These are phyloP conservation scores for Sphaerodactylus townsendi DNA, from an alignment of 2,113 vertebrate genomes.

Conservation along the genomic window DNA sequence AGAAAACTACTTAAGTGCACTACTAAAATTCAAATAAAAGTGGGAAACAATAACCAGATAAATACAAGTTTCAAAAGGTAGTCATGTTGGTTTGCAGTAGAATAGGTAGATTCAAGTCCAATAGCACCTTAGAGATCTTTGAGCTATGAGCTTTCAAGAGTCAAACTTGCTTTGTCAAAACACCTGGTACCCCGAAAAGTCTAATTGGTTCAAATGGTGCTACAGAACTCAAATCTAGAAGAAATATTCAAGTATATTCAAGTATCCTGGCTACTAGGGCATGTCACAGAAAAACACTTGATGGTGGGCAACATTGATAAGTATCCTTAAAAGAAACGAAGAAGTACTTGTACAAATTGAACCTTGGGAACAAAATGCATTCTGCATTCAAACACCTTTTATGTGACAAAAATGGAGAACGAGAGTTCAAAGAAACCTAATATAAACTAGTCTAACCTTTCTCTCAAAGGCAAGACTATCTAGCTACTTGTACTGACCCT, in stretches of 20 bases:
- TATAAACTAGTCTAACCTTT: not conserved
- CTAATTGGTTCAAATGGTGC: too few relatives aligned
- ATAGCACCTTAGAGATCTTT: too few relatives aligned
- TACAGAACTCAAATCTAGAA: too few relatives aligned
- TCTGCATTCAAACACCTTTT: not conserved
- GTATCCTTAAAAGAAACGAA: not conserved
- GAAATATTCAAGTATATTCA: not conserved
- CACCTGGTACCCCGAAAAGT: too few relatives aligned
- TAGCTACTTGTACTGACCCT: not conserved
- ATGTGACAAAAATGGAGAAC: not conserved
- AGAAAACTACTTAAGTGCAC: not conserved
- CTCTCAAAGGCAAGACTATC: not conserved
- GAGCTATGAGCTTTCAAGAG: too few relatives aligned
- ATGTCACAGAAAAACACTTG: not conserved
- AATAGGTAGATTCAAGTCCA: too few relatives aligned
- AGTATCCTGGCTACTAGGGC: not conserved
- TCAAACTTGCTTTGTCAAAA: too few relatives aligned
- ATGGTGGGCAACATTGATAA: not conserved
- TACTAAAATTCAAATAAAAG: not conserved
- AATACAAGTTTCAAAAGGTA: not conserved
- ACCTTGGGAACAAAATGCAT: not conserved
- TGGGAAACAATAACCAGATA: not conserved
- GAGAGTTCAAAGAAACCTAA: not conserved
- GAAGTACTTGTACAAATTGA: not conserved
- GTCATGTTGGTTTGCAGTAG: too few relatives aligned